Conservation (phyloP, 2,797 vertebrate genomes). For the Echeneis naucrates region DNA sequence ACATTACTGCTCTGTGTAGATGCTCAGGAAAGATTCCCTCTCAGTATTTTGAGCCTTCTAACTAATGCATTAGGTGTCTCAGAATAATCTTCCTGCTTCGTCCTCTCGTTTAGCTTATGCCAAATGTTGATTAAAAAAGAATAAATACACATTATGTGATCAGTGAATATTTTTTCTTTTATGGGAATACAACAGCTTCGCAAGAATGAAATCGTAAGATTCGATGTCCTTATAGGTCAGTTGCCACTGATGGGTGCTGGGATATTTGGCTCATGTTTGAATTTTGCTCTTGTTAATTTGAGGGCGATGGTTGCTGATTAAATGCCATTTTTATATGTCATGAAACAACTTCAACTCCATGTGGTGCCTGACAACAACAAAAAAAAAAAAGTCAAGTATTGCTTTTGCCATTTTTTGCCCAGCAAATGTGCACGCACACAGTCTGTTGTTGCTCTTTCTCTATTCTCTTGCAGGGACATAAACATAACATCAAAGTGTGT, state of each 20-base stretch:
- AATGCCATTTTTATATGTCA: slow-evolving; percentile 66
- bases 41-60: slow-evolving; percentile 25
- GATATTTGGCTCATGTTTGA: slow-evolving; percentile 34
- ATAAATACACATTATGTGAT: slow-evolving; percentile 7
- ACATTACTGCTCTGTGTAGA: background rate
- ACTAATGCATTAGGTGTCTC: slow-evolving; percentile 44
- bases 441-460: slow-evolving; percentile 15
- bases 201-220: slow-evolving; percentile 9
- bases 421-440: slow-evolving; percentile 46
- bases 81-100: slow-evolving; percentile 33
- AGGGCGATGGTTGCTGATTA: slow-evolving; percentile 64
- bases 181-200: background rate
- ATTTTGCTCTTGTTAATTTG: slow-evolving; percentile 47
- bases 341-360: slow-evolving; percentile 26
- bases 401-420: slow-evolving; percentile 31
- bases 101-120: slow-evolving; percentile 29
- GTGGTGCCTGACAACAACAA: slow-evolving; percentile 47
- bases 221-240: slow-evolving; percentile 27
- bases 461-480: slow-evolving; percentile 23
- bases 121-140: slow-evolving; percentile 30
- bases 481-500: slow-evolving; percentile 53
- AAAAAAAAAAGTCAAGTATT: slow-evolving; percentile 40
- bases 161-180: slow-evolving; percentile 18
- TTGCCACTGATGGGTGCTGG: slow-evolving; percentile 18
- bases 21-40: slow-evolving; percentile 17